Evolutionary conservation across 2,797 vertebrate genomes (phyloP).

Genomic region (Argya squamiceps): DNA sequence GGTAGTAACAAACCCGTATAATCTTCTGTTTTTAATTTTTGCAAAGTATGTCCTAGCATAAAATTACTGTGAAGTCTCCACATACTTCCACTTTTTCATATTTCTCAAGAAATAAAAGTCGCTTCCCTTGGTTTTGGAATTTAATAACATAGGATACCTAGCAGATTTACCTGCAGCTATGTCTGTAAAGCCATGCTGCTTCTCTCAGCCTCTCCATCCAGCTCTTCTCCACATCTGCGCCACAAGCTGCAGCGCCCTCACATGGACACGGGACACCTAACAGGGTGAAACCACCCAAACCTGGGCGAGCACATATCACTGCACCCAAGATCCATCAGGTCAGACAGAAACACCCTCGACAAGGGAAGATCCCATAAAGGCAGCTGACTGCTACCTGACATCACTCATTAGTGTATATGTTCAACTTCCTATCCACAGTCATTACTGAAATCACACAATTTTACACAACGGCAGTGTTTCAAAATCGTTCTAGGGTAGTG

Average conservation of each 20-base stretch:
- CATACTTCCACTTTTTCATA: background rate
- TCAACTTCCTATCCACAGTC: background rate
- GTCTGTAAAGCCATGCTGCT: background rate
- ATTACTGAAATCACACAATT: background rate
- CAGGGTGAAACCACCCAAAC: background rate
- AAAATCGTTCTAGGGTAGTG: background rate
- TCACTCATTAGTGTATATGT: background rate
- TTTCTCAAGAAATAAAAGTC: background rate
- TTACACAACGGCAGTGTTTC: background rate
- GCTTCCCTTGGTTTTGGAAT: background rate
- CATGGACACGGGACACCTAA: constrained; percentile 29
- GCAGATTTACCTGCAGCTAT: background rate
- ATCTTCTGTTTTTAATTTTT: background rate
- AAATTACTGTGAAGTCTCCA: background rate
- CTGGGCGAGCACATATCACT: rapidly evolving
- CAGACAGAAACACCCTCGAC: background rate
- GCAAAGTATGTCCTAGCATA: background rate
- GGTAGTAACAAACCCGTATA: background rate
- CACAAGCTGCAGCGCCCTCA: constrained; percentile 69
- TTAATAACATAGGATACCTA: background rate
- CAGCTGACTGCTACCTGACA: background rate
- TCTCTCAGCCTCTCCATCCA: background rate
- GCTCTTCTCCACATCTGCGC: background rate
- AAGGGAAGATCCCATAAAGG: background rate
- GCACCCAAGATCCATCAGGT: background rate